These are phyloP conservation scores for Myzus persicae DNA, from an alignment of 1,140 invertebrate species.

Conservation along the genomic window DNA sequence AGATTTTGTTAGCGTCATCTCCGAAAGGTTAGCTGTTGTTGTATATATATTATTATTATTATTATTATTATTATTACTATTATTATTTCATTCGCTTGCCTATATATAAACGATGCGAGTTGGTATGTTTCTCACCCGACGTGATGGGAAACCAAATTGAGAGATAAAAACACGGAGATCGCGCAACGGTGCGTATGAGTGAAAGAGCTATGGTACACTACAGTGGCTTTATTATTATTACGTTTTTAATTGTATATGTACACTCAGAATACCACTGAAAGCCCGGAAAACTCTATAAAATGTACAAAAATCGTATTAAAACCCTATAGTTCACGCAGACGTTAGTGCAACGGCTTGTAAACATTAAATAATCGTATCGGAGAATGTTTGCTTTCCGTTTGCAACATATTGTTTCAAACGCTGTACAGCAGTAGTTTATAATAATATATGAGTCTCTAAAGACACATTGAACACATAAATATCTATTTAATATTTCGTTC, in stretches of 20 bases:
- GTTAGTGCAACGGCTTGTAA: neutral
- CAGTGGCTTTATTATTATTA: neutral
- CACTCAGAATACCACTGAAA: neutral
- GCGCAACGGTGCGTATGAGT: neutral
- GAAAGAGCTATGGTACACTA: neutral
- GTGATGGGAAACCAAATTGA: neutral
- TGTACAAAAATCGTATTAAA: neutral
- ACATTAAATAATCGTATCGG: conserved; percentile 9
- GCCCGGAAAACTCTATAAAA: neutral
- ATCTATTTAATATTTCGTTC: neutral
- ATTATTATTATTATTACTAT: neutral
- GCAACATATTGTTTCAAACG: neutral
- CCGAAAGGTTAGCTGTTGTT: neutral
- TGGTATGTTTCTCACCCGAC: neutral
- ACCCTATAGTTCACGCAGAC: neutral
- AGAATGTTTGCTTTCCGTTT: neutral
- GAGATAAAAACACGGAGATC: neutral
- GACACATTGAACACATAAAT: neutral
- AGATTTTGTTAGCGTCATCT: neutral
- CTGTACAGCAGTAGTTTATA: neutral
- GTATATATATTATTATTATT: neutral
- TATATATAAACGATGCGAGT: neutral
- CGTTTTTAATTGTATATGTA: neutral
- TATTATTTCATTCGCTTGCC: neutral
- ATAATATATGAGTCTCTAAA: neutral